Evolutionary conservation across 2,888 invertebrate genomes (phyloP).

Genomic region (Minunthozetes semirufus): DNA sequence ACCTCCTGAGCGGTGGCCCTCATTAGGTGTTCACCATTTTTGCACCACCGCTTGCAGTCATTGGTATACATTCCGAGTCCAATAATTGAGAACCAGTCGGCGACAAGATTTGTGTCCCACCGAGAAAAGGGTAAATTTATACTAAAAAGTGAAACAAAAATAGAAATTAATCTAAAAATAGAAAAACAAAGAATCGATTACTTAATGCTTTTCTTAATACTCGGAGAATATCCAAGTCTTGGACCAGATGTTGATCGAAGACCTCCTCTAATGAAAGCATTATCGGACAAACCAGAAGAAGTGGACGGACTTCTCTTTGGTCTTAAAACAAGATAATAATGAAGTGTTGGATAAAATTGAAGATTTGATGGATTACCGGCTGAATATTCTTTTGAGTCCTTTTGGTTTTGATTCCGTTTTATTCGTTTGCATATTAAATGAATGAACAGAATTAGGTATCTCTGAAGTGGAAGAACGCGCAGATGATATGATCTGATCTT

Average conservation of each 20-base stretch:
- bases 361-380: conserved; percentile 14
- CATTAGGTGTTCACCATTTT: conserved; percentile 66
- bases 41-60: conserved; percentile 75
- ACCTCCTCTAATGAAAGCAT: conserved; percentile 61
- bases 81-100: conserved; percentile 70
- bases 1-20: conserved; percentile 70
- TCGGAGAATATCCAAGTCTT: conserved; percentile 53
- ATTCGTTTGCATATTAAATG: conserved; percentile 4
- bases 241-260: conserved; percentile 66
- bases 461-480: conserved; percentile 34
- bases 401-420: conserved; percentile 33
- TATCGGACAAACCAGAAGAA: conserved; percentile 45
- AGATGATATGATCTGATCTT: conserved; percentile 36
- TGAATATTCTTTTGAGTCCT: conserved; percentile 34
- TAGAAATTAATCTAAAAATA: not conserved
- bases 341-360: not conserved
- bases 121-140: conserved; percentile 66
- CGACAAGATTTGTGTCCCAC: conserved; percentile 72
- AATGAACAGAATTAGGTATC: conserved; percentile 16
- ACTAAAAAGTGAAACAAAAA: conserved; percentile 49
- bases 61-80: conserved; percentile 70
- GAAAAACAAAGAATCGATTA: not conserved
- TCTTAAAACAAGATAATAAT: not conserved
- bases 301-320: conserved; percentile 33
- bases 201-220: conserved; percentile 53